These are phyloP conservation scores for Eledona agricola DNA, from an alignment of 2,888 invertebrate species.

Conservation along the genomic window DNA sequence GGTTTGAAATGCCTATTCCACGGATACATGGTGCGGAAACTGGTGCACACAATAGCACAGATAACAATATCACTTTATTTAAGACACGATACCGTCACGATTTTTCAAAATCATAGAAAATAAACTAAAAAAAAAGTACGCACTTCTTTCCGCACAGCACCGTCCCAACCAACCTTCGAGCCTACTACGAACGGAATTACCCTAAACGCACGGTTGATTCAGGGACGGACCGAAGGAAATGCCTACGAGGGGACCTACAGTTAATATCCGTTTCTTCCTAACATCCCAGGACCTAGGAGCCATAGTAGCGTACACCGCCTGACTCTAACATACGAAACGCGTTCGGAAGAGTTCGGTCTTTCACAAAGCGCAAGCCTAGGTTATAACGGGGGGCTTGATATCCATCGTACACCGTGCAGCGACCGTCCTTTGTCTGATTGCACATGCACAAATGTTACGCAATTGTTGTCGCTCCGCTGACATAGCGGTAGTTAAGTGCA, in stretches of 20 bases:
- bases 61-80: slow-evolving; percentile 17
- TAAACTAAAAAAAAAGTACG: slow-evolving; percentile 58
- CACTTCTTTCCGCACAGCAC: slow-evolving; percentile 53
- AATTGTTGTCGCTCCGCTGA: slow-evolving; percentile 39
- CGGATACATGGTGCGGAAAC: background rate
- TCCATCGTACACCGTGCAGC: slow-evolving; percentile 62
- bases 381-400: slow-evolving; percentile 59
- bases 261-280: slow-evolving; percentile 27
- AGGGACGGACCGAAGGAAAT: slow-evolving; percentile 56
- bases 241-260: slow-evolving; percentile 42
- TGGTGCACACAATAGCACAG: slow-evolving; percentile 6
- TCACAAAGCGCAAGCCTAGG: slow-evolving; percentile 63
- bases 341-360: slow-evolving; percentile 25
- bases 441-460: slow-evolving; percentile 59
- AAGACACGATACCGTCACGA: slow-evolving; percentile 10
- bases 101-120: slow-evolving; percentile 56
- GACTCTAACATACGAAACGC: slow-evolving; percentile 22
- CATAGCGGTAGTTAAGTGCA: slow-evolving; percentile 17
- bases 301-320: slow-evolving; percentile 30
- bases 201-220: slow-evolving; percentile 53
- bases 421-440: slow-evolving; percentile 57
- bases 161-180: slow-evolving; percentile 57
- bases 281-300: slow-evolving; percentile 35
- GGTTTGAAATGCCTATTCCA: slow-evolving; percentile 5
- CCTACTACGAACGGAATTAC: slow-evolving; percentile 57